phyloP scores from a whole-genome alignment of 2,113 vertebrate species.

The Cyprinodon variegatus region DNA sequence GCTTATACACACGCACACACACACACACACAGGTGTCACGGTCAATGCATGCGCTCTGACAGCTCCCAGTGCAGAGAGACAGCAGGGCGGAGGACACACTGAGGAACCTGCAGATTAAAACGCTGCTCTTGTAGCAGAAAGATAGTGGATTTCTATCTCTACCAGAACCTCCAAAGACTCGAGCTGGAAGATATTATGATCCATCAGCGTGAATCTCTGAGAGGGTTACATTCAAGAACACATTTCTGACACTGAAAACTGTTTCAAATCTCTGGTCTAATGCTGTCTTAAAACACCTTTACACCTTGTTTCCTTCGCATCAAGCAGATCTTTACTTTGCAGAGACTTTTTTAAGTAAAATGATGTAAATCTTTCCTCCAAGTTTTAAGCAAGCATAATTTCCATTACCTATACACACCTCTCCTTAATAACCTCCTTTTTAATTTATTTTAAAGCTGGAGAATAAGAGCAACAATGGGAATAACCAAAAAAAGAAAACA shows the following conservation, averaged over 20 bases:
- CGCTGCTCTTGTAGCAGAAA: neutral
- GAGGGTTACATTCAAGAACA: neutral
- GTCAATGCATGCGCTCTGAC: slow-evolving; percentile 32
- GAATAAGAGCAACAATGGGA: too few relatives aligned
- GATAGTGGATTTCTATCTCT: slow-evolving; percentile 5
- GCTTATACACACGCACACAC: slow-evolving; percentile 12
- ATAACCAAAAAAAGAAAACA: too few relatives aligned
- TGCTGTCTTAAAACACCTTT: neutral
- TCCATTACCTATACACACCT: too few relatives aligned
- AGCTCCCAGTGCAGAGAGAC: slow-evolving; percentile 32
- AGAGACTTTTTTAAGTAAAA: too few relatives aligned
- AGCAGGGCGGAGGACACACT: neutral
- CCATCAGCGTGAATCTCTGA: neutral
- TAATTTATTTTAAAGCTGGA: too few relatives aligned
- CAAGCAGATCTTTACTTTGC: neutral
- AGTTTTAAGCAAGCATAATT: neutral
- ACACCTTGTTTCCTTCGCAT: neutral
- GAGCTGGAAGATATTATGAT: neutral
- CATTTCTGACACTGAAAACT: neutral
- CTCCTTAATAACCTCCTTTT: too few relatives aligned
- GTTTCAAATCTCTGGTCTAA: neutral
- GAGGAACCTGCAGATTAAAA: neutral
- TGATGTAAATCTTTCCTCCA: neutral
- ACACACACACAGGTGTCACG: slow-evolving; percentile 9
- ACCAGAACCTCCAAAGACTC: neutral